Base-by-base conservation (phyloP, 2,113 vertebrate species). In the Pelmatolapia mariae region DNA sequence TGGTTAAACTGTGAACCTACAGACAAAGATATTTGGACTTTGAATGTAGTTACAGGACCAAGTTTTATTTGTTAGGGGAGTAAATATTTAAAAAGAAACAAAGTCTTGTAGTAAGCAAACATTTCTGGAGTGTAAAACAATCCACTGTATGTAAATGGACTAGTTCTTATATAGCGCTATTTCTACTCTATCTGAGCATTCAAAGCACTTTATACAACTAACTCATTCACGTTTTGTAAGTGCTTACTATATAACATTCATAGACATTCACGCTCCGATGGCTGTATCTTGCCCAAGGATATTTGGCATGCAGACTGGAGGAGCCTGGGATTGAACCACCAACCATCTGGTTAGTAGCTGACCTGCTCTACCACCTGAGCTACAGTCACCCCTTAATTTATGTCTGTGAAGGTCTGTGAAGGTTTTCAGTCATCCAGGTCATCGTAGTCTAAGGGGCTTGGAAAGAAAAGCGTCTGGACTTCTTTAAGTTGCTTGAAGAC, bases 1-100 rank as follows among this genome's bases (percentile, higher is more conserved):
- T 91, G 38, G 88, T 86, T 85, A 91, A 79, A 87, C 86, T 79
- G 26, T 36, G 15, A 83, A 68, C 68, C 81, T 38, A 66, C 29
- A 45, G 79, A 59, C 61, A 80, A 53, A 79, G 10, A 24, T 52
- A 50, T 73, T 73, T 80, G 38, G 19, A 24, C 78, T 50, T 57
- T 19, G 1, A 11, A 16, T 52, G 2, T 10, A 81, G 45, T 24
- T 36, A 24, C 24, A 47, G 22, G 3, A 66, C 1, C 10, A 15
- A 8, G 18, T 11, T 82, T 5, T 16, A 61, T 36, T 33, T 79
- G 10, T 29, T 2, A 16, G 63, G 24, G 31, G 19, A 81, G 7
- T 22, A 47, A 82, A 86, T 31, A 59, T 24, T 54, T 7, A 66
- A 85, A 56, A 15, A 18, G 29, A 83, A 79, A 78, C 45, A n/a